Evolutionary conservation across 2,797 vertebrate genomes (phyloP).

Genomic region (Acanthurus lineatus): DNA sequence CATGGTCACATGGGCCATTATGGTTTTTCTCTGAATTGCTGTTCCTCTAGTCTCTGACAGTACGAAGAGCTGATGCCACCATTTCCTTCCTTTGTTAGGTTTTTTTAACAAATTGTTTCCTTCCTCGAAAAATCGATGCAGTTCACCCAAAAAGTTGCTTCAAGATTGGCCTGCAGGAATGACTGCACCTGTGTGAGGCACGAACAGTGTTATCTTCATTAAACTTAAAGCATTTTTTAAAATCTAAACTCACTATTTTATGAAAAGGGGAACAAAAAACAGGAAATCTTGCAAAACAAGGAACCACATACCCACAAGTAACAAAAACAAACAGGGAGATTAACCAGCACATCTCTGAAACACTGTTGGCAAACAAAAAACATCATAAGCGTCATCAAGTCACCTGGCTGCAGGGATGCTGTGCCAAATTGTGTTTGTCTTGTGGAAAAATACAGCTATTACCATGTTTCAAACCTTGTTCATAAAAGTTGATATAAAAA

Average conservation of each 20-base stretch:
- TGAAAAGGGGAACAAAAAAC: neutral
- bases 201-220: neutral
- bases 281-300: constrained; percentile 7
- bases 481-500: neutral
- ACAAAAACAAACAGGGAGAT: neutral
- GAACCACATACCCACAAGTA: neutral
- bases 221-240: neutral
- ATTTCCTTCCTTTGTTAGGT: constrained; percentile 63
- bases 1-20: constrained; percentile 76
- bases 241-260: too few species aligned
- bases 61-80: constrained; percentile 50
- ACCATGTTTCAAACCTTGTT: neutral
- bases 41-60: constrained; percentile 58
- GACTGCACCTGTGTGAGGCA: neutral
- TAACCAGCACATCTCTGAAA: neutral
- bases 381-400: neutral
- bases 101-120: constrained; percentile 38
- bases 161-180: neutral
- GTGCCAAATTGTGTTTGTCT: neutral
- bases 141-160: constrained; percentile 15
- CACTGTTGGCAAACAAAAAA: neutral
- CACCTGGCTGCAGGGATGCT: neutral
- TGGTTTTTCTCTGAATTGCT: constrained; percentile 89
- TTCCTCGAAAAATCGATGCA: constrained; percentile 29
- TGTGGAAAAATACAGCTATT: neutral